Conservation (phyloP, 1,140 invertebrate genomes). For the Brachionus rotundiformis region DNA sequence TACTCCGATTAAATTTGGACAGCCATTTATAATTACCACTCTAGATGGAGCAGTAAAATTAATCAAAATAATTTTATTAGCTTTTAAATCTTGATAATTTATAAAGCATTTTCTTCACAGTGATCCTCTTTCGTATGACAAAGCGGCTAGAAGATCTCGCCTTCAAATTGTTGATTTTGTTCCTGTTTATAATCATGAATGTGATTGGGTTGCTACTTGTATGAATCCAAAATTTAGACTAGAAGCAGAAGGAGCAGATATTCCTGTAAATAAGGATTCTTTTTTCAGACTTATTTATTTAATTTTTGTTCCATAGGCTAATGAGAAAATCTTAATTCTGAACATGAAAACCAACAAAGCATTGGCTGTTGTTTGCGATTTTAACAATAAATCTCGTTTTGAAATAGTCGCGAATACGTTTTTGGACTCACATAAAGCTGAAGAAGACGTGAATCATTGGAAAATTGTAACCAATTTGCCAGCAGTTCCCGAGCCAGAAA, state of each 20-base stretch:
- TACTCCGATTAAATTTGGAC: constrained; percentile 58
- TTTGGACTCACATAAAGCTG: constrained; percentile 61
- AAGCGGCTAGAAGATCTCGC: constrained; percentile 58
- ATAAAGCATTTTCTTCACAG: constrained; percentile 59
- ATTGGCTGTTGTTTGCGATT: constrained; percentile 57
- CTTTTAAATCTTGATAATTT: neutral
- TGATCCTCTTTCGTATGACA: constrained; percentile 57
- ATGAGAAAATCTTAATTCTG: constrained; percentile 56
- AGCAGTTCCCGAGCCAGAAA: constrained; percentile 11
- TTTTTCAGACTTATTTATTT: neutral
- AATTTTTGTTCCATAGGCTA: constrained; percentile 55
- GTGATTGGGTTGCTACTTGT: constrained; percentile 59
- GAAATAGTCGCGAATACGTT: constrained; percentile 60
- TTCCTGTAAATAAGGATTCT: constrained; percentile 56
- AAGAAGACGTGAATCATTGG: constrained; percentile 61
- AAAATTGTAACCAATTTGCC: constrained; percentile 52
- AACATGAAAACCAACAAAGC: constrained; percentile 59
- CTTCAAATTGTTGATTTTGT: constrained; percentile 59
- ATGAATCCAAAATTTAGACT: constrained; percentile 60
- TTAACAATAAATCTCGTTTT: constrained; percentile 56
- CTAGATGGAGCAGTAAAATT: constrained; percentile 55
- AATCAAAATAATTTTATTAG: too few species aligned
- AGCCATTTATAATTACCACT: constrained; percentile 61
- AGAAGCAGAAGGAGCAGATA: constrained; percentile 60
- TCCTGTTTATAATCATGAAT: constrained; percentile 56